Base-by-base conservation (phyloP, 1,140 invertebrate species). In the Drosophila sucinea region DNA sequence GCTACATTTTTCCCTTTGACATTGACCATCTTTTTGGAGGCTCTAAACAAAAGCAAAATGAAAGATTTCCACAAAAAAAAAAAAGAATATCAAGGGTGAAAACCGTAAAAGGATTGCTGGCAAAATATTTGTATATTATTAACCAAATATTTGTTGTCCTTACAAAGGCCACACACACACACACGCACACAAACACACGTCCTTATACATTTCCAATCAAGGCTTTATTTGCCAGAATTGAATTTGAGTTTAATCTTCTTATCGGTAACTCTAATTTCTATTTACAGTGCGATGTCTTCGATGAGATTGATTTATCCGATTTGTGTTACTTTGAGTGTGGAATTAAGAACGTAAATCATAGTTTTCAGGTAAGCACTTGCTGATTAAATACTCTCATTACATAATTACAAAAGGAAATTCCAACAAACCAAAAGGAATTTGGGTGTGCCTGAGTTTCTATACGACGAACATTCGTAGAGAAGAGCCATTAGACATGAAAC, bases 301-400 rank as follows among this genome's bases (percentile, higher is more conserved):
- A 97, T 93, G 96, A 97, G 92, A 96, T 96, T 92, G 96, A 96
- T 90, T 93, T 97, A 81, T 95, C 95, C 77, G 96, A 97, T 93
- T 93, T 97, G 69, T 97, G 95, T 82, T 95, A 97, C 89, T 96
- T 96, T 35, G 96, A 97, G 94, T 97, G 96, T 93, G 96, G 96
- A 92, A 96, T 95, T 73, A 97, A 96, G 93, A 97, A 96, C 94
- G 95, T 95, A 77, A 96, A 97, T 93, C 95, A 97, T 92, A 96
- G 96, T 93, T 97, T 97, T 93, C 96, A 97, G 95, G 96, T 97
- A 92, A 93, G 93, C 17, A 17, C 17, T 17, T 17, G 17, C 17
- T 81, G 30, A 41, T 7, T 29, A 10, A 29, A 40, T 0, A 2
- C 10, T 2, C 17, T 17, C 17, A 33, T 33, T 33, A 33, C 32